These are phyloP conservation scores for Eudyptes chrysolophus DNA, from an alignment of 2,113 vertebrate genomes.

Conservation along the genomic window DNA sequence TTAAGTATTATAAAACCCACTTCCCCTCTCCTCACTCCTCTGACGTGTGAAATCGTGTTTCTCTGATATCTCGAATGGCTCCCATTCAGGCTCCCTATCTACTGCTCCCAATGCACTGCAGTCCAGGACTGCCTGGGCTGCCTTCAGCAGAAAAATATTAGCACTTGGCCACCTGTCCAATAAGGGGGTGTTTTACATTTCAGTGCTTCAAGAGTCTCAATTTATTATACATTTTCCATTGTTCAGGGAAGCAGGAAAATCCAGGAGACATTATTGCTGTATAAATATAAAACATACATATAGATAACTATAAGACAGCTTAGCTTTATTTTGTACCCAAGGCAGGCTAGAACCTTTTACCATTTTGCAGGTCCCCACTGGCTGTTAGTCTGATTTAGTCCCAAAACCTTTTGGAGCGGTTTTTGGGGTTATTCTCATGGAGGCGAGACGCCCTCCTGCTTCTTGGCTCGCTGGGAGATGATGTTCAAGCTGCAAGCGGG, in stretches of 20 bases:
- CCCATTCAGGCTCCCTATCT: background rate
- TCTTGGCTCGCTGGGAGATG: background rate
- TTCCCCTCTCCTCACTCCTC: background rate
- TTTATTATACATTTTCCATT: background rate
- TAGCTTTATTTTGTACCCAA: background rate
- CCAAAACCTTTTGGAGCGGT: background rate
- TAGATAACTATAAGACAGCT: background rate
- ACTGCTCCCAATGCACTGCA: accelerated
- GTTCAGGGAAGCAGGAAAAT: background rate
- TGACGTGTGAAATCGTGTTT: background rate
- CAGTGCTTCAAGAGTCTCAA: background rate
- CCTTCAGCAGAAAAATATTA: background rate
- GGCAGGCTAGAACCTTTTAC: background rate
- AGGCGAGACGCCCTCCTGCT: background rate
- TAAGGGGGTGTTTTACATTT: background rate
- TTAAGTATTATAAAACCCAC: background rate
- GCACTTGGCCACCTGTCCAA: background rate
- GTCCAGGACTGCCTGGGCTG: background rate
- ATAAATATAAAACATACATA: background rate
- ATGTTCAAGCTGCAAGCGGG: background rate
- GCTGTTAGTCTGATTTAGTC: background rate
- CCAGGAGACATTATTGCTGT: background rate
- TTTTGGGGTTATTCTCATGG: background rate
- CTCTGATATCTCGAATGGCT: background rate
- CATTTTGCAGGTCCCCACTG: background rate